Evolutionary conservation across 2,113 vertebrate genomes (phyloP), one percentile per base, ranked within the genome.

Genomic region (Pogonocichla stellata): DNA sequence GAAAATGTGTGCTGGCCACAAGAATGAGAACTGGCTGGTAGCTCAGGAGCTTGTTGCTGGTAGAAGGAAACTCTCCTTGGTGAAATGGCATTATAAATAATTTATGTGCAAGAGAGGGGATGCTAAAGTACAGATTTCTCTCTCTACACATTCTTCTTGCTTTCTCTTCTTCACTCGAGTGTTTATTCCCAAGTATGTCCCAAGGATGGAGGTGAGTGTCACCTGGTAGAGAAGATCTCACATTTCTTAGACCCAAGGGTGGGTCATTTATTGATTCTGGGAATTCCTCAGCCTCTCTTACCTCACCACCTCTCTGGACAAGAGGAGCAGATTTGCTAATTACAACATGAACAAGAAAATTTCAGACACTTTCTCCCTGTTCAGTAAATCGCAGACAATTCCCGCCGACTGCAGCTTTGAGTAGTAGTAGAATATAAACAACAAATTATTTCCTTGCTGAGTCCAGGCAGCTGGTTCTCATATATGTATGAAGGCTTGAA

Each of bases 381-480:
- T 91, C 62, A 57, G 58, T 71, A 66, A 71, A 92, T 91, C 10
- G 0, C 47, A 57, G 60, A 66, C 58, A 80, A 29, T 91, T 83
- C 81, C 54, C 50, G 75, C 69, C 0, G 2, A 82, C 78, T 77
- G 77, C 84, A 81, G 74, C 67, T 95, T 72, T 50, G 84, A 85
- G 25, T 14, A 57, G 74, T 43, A 22, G n/a, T 53, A 64, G 74
- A 93, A 82, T 72, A 85, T 80, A 91, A 92, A 94, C 86, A 92
- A 89, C 36, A 74, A 51, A 93, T 92, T 91, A 79, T 75, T 92
- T 92, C 69, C 80, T 92, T n/a, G 43, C 62, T 77, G 86, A 56
- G 73, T 73, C 82, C 93, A 77, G 88, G 54, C 90, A 87, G 69
- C 62, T 82, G 77, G 36, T 89, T 83, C 66, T 78, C 58, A 16